Conservation (phyloP, 2,888 invertebrate genomes). For the Epinotia demarniana region DNA sequence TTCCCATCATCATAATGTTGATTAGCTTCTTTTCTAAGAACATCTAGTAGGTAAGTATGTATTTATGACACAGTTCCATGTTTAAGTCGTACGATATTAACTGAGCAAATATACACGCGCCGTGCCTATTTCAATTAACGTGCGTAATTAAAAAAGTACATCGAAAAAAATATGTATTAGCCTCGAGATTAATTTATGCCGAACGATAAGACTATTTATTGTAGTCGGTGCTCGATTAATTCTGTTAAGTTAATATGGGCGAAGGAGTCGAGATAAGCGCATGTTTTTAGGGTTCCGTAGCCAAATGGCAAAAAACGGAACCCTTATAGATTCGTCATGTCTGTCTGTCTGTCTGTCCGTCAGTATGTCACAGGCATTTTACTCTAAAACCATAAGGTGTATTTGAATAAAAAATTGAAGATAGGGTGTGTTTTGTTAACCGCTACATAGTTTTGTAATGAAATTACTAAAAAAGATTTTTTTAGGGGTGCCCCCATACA, state of each 20-base stretch:
- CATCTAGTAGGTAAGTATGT: constrained; percentile 26
- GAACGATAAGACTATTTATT: constrained; percentile 77
- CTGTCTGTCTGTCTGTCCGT: too few relatives aligned
- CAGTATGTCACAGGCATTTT: too few relatives aligned
- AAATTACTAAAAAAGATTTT: too few relatives aligned
- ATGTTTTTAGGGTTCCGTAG: constrained; percentile 52
- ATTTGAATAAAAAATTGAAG: too few relatives aligned
- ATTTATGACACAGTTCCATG: constrained; percentile 38
- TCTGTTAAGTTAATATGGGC: constrained; percentile 63
- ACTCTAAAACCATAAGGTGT: too few relatives aligned
- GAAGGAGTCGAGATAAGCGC: constrained; percentile 62
- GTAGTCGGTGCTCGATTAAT: constrained; percentile 75
- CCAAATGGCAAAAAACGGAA: too few relatives aligned
- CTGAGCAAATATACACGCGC: constrained; percentile 54
- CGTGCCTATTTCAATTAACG: constrained; percentile 77
- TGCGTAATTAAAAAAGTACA: constrained; percentile 77
- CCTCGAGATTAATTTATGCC: constrained; percentile 77
- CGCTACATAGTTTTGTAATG: too few relatives aligned
- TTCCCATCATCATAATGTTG: constrained; percentile 30
- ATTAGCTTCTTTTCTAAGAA: constrained; percentile 27
- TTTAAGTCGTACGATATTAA: constrained; percentile 48
- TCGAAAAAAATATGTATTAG: constrained; percentile 74
- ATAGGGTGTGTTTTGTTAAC: too few relatives aligned
- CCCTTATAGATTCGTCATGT: too few relatives aligned
- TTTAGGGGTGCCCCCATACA: too few relatives aligned